phyloP scores from a whole-genome alignment of 2,797 vertebrate genomes.

The Mormyrus proboscirostris region DNA sequence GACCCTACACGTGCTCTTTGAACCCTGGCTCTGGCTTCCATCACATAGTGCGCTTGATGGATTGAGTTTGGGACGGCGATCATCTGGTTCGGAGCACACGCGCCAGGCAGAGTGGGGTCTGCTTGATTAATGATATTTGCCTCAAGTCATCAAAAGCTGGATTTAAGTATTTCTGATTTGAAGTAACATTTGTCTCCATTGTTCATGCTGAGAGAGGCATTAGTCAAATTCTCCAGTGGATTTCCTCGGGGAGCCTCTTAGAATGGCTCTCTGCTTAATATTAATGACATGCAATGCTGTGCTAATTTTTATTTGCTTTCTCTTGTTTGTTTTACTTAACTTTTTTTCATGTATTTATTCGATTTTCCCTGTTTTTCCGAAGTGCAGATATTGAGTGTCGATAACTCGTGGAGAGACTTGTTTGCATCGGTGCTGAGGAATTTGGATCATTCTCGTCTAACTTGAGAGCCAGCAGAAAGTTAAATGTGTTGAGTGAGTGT shows the following conservation, averaged over 20 bases:
- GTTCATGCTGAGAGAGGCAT: conserved; percentile 46
- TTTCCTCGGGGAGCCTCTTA: conserved; percentile 16
- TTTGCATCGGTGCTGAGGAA: background rate
- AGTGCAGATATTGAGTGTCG: background rate
- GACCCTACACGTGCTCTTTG: conserved; percentile 42
- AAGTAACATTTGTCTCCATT: conserved; percentile 51
- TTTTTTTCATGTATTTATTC: background rate
- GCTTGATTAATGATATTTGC: conserved; percentile 48
- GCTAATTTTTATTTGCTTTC: conserved; percentile 19
- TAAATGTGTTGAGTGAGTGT: conserved; percentile 10
- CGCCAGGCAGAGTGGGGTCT: conserved; percentile 39
- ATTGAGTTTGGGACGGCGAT: conserved; percentile 41
- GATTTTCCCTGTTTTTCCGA: background rate
- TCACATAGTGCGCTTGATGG: conserved; percentile 37
- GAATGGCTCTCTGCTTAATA: conserved; percentile 21
- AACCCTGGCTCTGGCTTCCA: conserved; percentile 31
- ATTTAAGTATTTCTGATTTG: conserved; percentile 50
- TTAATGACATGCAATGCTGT: conserved; percentile 10
- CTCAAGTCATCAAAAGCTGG: conserved; percentile 44
- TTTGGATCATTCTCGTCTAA: background rate
- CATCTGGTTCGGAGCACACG: conserved; percentile 42
- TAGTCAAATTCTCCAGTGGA: conserved; percentile 45
- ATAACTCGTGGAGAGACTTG: background rate
- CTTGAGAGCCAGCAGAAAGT: background rate
- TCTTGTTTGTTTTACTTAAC: conserved; percentile 10